Evolutionary conservation across 2,888 invertebrate genomes (phyloP).

Genomic region (Mythimna vitellina): DNA sequence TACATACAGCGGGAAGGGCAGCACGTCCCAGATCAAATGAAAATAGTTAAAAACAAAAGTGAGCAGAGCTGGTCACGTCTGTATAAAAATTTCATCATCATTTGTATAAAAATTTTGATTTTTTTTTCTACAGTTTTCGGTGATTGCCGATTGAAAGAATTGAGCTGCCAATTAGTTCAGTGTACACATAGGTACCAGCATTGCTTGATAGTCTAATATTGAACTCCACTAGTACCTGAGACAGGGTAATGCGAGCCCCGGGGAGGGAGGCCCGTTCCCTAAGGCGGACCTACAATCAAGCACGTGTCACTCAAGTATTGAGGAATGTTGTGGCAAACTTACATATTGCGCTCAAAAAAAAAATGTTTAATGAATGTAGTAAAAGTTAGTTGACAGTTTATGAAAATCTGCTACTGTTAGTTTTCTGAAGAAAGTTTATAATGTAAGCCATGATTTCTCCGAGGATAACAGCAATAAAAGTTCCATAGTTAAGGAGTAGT

Average conservation of each 20-base stretch:
- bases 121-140: neutral
- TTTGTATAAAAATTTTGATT: constrained; percentile 28
- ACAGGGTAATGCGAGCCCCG: constrained; percentile 68
- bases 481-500: neutral
- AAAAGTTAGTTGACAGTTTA: neutral
- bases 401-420: neutral
- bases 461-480: constrained; percentile 13
- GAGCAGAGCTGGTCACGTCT: constrained; percentile 57
- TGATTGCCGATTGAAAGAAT: neutral
- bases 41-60: constrained; percentile 27
- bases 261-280: constrained; percentile 66
- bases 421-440: neutral
- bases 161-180: constrained; percentile 16
- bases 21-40: constrained; percentile 6
- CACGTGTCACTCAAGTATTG: constrained; percentile 53
- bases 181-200: constrained; percentile 64
- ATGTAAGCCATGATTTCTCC: constrained; percentile 19
- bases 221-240: constrained; percentile 66
- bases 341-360: constrained; percentile 9
- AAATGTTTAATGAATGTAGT: constrained; percentile 13
- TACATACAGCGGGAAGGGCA: constrained; percentile 3
- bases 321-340: constrained; percentile 1
- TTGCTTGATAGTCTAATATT: constrained; percentile 57
- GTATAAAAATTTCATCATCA: too few relatives aligned
- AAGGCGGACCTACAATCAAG: constrained; percentile 69